A percentile compares a stretch with the other conserved stretches of the same genome.
Conservation (phyloP, 2,113 vertebrate genomes). For the Saguinus imperator region DNA sequence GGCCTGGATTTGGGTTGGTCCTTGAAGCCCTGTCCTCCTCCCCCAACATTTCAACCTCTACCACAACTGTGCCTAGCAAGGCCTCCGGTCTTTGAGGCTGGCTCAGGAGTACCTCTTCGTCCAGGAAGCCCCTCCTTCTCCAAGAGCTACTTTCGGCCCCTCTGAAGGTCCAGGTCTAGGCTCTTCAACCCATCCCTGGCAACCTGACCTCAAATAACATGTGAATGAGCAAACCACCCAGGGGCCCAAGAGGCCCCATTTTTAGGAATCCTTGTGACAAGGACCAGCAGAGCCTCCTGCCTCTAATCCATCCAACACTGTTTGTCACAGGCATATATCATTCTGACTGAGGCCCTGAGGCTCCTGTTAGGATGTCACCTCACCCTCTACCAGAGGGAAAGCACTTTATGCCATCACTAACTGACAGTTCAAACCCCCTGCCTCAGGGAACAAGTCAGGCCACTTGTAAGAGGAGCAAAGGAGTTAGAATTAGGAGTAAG, state of each 20-base stretch:
- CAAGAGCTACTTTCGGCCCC: background rate
- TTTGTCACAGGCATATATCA: background rate
- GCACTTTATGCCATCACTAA: background rate
- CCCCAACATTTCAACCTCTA: background rate
- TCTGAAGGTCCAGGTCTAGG: background rate
- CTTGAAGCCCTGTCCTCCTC: background rate
- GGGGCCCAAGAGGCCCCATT: background rate
- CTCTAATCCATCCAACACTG: background rate
- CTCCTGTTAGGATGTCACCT: background rate
- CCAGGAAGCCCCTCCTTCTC: background rate
- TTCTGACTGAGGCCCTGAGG: background rate
- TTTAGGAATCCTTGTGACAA: constrained; percentile 2
- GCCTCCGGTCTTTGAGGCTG: background rate
- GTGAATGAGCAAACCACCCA: background rate
- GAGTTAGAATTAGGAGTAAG: background rate
- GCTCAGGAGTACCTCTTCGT: background rate
- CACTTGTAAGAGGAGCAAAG: background rate
- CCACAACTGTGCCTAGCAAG: background rate
- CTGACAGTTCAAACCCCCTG: background rate
- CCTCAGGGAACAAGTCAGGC: background rate
- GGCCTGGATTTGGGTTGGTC: background rate
- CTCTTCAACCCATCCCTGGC: background rate
- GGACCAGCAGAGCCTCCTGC: background rate
- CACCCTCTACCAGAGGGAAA: background rate
- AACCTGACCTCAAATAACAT: background rate